Percentiles rank a stretch among this genome's conserved stretches.
Evolutionary conservation across 2,888 invertebrate species (phyloP).

Genomic region (Andrena haemorrhoa): DNA sequence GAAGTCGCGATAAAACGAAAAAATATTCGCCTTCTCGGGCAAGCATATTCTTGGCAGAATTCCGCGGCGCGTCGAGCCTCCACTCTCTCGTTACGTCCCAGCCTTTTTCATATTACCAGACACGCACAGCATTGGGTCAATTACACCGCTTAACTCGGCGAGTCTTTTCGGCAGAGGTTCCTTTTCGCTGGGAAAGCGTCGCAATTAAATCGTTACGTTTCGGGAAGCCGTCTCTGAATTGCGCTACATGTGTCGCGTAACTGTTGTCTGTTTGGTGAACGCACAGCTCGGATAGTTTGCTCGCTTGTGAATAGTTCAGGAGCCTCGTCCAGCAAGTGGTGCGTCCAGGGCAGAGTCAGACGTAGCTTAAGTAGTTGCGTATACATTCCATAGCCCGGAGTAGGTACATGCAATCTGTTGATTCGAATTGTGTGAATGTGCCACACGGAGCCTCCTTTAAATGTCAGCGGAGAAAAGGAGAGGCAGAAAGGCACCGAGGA

Average conservation of each 20-base stretch:
- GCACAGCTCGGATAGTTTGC: background rate
- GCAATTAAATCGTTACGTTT: slow-evolving; percentile 41
- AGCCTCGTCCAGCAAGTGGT: background rate
- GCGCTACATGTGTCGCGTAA: background rate
- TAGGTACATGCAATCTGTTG: background rate
- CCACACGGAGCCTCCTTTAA: background rate
- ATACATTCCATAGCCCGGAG: no score
- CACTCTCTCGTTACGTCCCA: background rate
- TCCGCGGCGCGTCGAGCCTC: background rate
- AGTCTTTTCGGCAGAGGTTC: background rate
- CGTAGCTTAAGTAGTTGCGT: background rate
- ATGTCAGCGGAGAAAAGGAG: background rate
- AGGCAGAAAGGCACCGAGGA: background rate
- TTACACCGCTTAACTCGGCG: background rate
- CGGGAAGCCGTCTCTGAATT: background rate
- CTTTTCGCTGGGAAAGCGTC: background rate
- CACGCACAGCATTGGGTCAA: slow-evolving; percentile 1
- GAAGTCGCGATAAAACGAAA: slow-evolving; percentile 1
- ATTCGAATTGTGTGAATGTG: background rate
- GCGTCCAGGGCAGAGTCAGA: slow-evolving; percentile 1
- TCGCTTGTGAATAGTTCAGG: no score
- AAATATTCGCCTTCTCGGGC: background rate
- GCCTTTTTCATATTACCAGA: slow-evolving; percentile 1
- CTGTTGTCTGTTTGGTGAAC: background rate
- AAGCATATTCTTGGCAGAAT: slow-evolving; percentile 19